Conservation (phyloP, 2,113 vertebrate species). For the Monarcha castaneiventris region DNA sequence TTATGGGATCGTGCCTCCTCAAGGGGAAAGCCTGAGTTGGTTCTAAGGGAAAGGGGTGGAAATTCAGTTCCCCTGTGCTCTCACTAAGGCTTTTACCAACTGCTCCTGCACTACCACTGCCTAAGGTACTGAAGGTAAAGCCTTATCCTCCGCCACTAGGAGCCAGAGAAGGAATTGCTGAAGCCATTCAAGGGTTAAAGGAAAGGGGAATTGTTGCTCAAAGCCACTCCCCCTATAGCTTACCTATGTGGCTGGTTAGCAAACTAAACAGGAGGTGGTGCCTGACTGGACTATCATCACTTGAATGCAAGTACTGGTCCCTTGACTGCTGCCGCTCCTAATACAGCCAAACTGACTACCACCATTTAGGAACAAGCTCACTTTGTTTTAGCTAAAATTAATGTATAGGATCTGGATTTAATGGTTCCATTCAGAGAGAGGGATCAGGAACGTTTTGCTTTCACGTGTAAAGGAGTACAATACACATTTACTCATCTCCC, state of each 20-base stretch:
- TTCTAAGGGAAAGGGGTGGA: background rate
- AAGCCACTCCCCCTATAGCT: background rate
- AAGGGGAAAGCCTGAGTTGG: background rate
- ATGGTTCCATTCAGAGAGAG: too few species aligned
- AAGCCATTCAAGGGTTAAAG: background rate
- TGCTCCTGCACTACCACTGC: background rate
- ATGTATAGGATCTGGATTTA: background rate
- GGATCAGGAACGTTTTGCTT: background rate
- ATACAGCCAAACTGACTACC: background rate
- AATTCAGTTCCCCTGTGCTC: background rate
- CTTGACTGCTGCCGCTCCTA: background rate
- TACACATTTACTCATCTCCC: fast-evolving
- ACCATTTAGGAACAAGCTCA: background rate
- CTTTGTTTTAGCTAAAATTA: background rate
- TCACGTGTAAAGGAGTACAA: background rate
- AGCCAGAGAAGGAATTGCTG: background rate
- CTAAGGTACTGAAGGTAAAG: background rate
- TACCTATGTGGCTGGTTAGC: fast-evolving
- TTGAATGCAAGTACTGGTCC: too few species aligned
- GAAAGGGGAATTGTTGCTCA: background rate
- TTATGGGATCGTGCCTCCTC: background rate
- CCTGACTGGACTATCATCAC: too few species aligned
- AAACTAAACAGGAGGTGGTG: background rate
- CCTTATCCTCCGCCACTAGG: background rate
- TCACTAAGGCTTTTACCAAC: background rate